Evolutionary conservation across 2,797 vertebrate genomes (phyloP).

Genomic region (Podarcis siculus): DNA sequence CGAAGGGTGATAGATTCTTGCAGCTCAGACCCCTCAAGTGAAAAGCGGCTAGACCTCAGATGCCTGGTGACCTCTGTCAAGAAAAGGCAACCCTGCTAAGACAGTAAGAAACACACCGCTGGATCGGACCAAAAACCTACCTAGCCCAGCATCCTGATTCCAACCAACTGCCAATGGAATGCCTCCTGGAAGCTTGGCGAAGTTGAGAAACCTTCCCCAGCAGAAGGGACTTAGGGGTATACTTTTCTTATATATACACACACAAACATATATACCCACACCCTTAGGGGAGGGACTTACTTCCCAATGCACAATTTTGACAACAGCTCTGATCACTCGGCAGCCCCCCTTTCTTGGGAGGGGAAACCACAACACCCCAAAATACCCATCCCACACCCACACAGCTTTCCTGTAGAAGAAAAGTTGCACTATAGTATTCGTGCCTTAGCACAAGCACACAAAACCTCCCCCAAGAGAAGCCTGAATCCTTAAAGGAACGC

Average conservation of each 20-base stretch:
- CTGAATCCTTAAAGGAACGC: no score
- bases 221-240: neutral
- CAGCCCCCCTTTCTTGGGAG: no score
- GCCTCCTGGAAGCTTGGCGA: neutral
- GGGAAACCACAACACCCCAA: no score
- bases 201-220: no score
- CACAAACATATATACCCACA: neutral
- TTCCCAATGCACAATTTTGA: no score
- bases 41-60: neutral
- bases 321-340: no score
- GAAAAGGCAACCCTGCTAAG: neutral
- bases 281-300: no score
- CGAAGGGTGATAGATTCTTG: neutral
- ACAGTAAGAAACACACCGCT: neutral
- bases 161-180: neutral
- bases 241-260: neutral
- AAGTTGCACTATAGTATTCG: neutral
- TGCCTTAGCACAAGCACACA: no score
- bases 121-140: neutral
- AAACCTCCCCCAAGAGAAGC: no score
- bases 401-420: neutral
- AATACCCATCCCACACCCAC: no score
- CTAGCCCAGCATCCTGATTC: neutral
- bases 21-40: no score
- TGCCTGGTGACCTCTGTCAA: neutral